These are phyloP conservation scores for Platygyra sinensis DNA, from an alignment of 64 coral and sea anemone species.

Conservation along the genomic window DNA sequence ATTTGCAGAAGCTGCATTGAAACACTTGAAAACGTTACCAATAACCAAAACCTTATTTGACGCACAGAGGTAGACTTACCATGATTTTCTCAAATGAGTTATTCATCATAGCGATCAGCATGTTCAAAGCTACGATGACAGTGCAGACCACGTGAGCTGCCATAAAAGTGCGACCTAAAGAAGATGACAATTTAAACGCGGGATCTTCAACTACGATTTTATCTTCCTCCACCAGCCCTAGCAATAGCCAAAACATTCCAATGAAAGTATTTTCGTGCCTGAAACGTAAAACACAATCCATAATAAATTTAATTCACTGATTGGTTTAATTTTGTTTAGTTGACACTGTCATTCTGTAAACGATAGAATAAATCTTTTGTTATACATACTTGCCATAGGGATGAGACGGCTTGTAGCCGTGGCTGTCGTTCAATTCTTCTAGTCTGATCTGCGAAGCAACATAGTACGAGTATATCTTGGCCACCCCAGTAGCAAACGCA, in stretches of 20 bases:
- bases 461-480: conserved; percentile 47
- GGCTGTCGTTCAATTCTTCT: background rate
- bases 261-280: background rate
- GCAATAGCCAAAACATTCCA: background rate
- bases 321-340: too few species aligned
- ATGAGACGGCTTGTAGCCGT: background rate
- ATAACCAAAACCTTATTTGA: background rate
- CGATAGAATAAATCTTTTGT: too few species aligned
- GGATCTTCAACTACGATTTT: background rate
- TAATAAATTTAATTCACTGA: background rate
- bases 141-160: background rate
- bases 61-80: background rate
- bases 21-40: too few species aligned
- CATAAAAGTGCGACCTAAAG: background rate
- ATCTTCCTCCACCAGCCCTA: background rate
- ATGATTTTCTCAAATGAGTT: background rate
- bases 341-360: too few species aligned
- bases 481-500: conserved; percentile 20
- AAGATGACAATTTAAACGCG: background rate
- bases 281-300: background rate
- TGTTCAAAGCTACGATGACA: background rate
- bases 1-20: too few species aligned
- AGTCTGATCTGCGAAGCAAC: conserved; percentile 8
- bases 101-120: conserved; percentile 4
- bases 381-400: background rate